Evolutionary conservation across 2,113 vertebrate genomes (phyloP).

Genomic region (Spermophilus dauricus): DNA sequence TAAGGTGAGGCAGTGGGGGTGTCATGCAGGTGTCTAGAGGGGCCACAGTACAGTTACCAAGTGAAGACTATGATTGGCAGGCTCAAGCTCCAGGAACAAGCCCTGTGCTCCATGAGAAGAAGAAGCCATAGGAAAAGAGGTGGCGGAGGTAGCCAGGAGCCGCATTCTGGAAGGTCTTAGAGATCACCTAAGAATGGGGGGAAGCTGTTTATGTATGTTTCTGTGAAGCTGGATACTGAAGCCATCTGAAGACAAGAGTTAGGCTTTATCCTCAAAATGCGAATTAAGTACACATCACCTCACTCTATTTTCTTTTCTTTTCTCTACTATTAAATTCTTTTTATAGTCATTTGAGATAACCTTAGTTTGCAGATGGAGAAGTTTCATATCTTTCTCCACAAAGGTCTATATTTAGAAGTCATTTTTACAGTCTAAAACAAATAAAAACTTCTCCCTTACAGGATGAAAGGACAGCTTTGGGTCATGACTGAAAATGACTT

Average conservation of each 20-base stretch:
- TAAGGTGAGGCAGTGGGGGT: not conserved
- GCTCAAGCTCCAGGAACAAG: not conserved
- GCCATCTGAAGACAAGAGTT: slow-evolving; percentile 42
- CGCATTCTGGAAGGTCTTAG: not conserved
- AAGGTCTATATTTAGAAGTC: slow-evolving; percentile 71
- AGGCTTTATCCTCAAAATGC: slow-evolving; percentile 56
- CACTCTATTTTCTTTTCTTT: not conserved
- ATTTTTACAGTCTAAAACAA: slow-evolving; percentile 63
- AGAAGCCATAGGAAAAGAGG: not conserved
- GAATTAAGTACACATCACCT: not conserved
- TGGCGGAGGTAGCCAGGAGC: not conserved
- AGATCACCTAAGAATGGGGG: not conserved
- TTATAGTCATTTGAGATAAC: slow-evolving; percentile 46
- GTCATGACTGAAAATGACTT: slow-evolving; percentile 25
- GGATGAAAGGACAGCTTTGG: slow-evolving; percentile 52
- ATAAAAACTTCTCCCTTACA: slow-evolving; percentile 53
- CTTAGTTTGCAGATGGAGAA: slow-evolving; percentile 68
- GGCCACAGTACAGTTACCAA: not conserved
- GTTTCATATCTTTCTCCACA: slow-evolving; percentile 65
- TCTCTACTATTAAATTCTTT: slow-evolving; percentile 45
- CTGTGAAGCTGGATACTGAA: slow-evolving; percentile 54
- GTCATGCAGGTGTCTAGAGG: rapidly evolving
- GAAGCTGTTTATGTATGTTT: not conserved
- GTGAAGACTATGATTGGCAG: not conserved
- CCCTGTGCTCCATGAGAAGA: not conserved